Percentiles rank a stretch among this genome's conserved stretches.
Evolutionary conservation across 2,888 invertebrate genomes (phyloP).

Genomic region (Polyommatus icarus): DNA sequence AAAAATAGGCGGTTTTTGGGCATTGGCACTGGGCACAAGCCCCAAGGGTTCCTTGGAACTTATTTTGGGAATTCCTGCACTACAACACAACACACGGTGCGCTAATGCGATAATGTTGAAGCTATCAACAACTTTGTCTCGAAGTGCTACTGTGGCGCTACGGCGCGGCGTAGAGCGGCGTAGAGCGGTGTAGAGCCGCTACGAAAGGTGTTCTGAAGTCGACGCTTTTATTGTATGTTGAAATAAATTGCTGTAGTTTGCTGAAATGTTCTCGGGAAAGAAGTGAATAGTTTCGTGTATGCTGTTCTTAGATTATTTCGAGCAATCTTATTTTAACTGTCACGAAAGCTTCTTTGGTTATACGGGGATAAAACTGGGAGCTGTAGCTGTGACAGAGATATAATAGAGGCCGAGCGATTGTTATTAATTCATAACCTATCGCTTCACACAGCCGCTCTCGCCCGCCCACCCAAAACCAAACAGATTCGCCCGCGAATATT

Average conservation of each 20-base stretch:
- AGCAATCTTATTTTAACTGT: too few species aligned
- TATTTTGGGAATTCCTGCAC: not conserved
- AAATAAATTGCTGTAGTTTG: conserved; percentile 4
- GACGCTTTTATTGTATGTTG: conserved; percentile 6
- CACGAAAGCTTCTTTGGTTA: not conserved
- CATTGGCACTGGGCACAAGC: too few species aligned
- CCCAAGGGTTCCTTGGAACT: not conserved
- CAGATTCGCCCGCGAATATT: conserved; percentile 22
- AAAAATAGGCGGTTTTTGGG: too few species aligned
- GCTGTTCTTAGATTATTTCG: not conserved
- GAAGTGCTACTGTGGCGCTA: not conserved
- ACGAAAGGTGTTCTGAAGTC: not conserved
- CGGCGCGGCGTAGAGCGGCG: not conserved
- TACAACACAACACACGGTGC: not conserved
- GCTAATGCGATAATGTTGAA: not conserved
- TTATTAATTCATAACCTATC: conserved; percentile 25
- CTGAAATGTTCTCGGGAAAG: not conserved
- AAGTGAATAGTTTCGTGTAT: not conserved
- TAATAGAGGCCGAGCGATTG: not conserved
- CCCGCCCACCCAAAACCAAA: conserved; percentile 20
- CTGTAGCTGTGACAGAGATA: not conserved
- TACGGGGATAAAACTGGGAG: not conserved
- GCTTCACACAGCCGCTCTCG: not conserved
- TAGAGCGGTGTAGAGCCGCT: not conserved
- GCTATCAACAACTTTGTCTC: not conserved